Base-by-base conservation (phyloP, 2,113 vertebrate species). In the Lates calcarifer region DNA sequence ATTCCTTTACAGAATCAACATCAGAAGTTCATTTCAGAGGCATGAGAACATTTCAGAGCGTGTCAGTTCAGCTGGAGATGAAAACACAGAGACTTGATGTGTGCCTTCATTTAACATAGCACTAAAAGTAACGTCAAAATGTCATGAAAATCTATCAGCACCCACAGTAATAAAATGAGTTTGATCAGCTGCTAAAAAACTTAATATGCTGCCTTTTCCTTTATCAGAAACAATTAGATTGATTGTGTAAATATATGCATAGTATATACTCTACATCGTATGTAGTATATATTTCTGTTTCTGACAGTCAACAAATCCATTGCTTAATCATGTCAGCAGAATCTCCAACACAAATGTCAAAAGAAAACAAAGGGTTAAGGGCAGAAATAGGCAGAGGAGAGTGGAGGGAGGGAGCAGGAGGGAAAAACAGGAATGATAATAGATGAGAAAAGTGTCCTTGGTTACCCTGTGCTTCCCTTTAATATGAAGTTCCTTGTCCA, bases 371-470 rank as follows among this genome's bases (percentile, higher is more conserved):
- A 31, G 20, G 13, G 55, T 43, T 43, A 69, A 26, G 57, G 28
- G 11, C 33, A 43, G 11, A 45, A 20, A 33, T 13, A 43, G 29
- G 12, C 0, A 15, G 35, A 10, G 9, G 8, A 5, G 22, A 49
- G 13, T 6, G 1, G 55, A 45, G 51, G 26, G 17, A 61, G n/a
- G n/a, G n/a, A n/a, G n/a, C n/a, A n/a, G n/a, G n/a, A n/a, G n/a
- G n/a, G n/a, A 55, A 66, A 53, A 65, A 51, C 11, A 33, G 29
- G 3, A 67, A 70, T 37, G n/a, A 71, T 77, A 77, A 79, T 55
- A 60, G 43, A 77, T 61, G 79, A 82, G 39, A 67, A 47, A 68
- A 64, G 26, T 75, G 72, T 80, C 71, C 71, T 84, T 74, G 68
- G 39, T 76, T 31, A 14, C 31, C 6, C 43, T 4, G 9, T 26